Conservation (phyloP, 2,888 invertebrate genomes). For the Ethmia dodecea region DNA sequence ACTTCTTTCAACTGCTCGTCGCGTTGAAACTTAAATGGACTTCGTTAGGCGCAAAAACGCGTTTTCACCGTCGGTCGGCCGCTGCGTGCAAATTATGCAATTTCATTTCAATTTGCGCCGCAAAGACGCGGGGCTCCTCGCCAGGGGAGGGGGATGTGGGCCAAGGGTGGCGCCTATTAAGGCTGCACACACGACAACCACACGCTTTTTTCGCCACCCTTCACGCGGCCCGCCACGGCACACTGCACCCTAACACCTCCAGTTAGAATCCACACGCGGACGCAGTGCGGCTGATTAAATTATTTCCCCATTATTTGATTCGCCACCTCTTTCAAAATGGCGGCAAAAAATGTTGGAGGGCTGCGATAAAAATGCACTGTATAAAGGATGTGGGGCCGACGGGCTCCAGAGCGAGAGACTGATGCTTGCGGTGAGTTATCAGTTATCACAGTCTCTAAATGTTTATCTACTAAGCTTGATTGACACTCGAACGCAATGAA, state of each 20-base stretch:
- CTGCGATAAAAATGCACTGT: slow-evolving; percentile 1
- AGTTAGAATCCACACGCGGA: slow-evolving; percentile 35
- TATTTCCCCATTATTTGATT: slow-evolving; percentile 74
- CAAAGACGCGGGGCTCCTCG: slow-evolving; percentile 30
- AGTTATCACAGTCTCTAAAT: too few relatives aligned
- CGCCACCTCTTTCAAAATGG: slow-evolving; percentile 75
- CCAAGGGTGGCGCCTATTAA: slow-evolving; percentile 37
- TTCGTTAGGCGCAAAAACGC: slow-evolving; percentile 60
- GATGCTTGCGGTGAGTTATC: too few relatives aligned
- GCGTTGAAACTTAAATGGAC: slow-evolving; percentile 44
- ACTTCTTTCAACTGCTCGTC: too few relatives aligned
- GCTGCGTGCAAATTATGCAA: slow-evolving; percentile 58
- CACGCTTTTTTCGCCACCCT: slow-evolving; percentile 61
- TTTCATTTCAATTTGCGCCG: slow-evolving; percentile 66
- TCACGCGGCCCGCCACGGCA: slow-evolving; percentile 27
- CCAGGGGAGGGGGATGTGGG: slow-evolving; percentile 18
- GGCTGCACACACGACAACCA: slow-evolving; percentile 56
- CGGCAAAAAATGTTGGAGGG: slow-evolving; percentile 33
- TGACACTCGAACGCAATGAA: too few relatives aligned
- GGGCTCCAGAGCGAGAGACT: too few relatives aligned
- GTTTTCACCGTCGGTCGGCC: slow-evolving; percentile 22
- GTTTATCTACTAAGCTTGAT: too few relatives aligned
- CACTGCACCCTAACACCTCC: slow-evolving; percentile 42
- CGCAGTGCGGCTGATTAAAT: slow-evolving; percentile 54
- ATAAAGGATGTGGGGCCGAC: too few relatives aligned